phyloP scores from a whole-genome alignment of 64 coral and sea anemone genomes.

The Acropora yongei region DNA sequence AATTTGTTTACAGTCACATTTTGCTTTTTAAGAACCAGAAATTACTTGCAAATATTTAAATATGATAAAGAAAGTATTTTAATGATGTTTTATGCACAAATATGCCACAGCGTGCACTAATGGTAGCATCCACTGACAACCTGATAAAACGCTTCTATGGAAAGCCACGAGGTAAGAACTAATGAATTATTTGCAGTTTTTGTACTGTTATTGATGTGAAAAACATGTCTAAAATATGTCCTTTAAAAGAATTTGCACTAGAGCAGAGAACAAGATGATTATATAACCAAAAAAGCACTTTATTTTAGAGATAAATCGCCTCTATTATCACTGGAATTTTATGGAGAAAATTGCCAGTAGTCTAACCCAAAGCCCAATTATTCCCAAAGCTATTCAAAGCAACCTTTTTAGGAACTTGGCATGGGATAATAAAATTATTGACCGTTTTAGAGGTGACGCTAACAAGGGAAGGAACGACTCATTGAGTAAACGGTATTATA shows the following conservation, averaged over 20 bases:
- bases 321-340: conserved; percentile 43
- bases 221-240: conserved; percentile 19
- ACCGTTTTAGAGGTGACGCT: no score
- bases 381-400: no score
- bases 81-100: conserved; percentile 11
- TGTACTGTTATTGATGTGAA: conserved; percentile 40
- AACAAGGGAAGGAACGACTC: no score
- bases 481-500: no score
- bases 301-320: conserved; percentile 48
- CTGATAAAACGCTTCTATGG: conserved; percentile 41
- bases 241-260: conserved; percentile 53
- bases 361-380: no score
- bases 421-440: background rate
- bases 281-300: conserved; percentile 38
- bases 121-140: conserved; percentile 47
- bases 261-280: conserved; percentile 21
- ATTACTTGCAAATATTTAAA: conserved; percentile 39
- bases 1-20: conserved; percentile 16
- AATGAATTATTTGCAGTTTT: conserved; percentile 52
- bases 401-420: no score
- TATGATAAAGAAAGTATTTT: conserved; percentile 52
- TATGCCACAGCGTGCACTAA: conserved; percentile 37
- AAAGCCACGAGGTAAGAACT: conserved; percentile 49
- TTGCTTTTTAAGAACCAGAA: conserved; percentile 40
- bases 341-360: no score